Evolutionary conservation across 2,888 invertebrate genomes (phyloP).

Genomic region (Pachydiplax longipennis): DNA sequence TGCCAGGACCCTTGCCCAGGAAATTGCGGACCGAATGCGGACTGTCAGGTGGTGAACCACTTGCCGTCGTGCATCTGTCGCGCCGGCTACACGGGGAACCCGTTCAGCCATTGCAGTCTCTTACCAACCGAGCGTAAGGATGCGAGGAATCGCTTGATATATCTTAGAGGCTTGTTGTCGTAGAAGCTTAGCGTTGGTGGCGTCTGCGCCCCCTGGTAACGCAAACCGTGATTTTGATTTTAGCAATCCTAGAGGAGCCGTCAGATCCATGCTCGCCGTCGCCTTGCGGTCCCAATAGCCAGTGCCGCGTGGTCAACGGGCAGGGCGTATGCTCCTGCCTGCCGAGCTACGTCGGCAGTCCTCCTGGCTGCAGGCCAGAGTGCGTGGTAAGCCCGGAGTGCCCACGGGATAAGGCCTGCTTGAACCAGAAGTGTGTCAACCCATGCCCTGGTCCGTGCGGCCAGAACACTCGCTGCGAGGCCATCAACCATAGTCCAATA

Average conservation of each 20-base stretch:
- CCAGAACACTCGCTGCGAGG: constrained; percentile 77
- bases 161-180: neutral
- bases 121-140: constrained; percentile 54
- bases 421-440: constrained; percentile 19
- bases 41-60: constrained; percentile 85
- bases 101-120: constrained; percentile 65
- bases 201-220: neutral
- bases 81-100: constrained; percentile 77
- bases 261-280: constrained; percentile 69
- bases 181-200: neutral
- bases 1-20: constrained; percentile 88
- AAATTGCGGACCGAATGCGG: constrained; percentile 82
- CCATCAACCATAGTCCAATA: constrained; percentile 54
- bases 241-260: constrained; percentile 55
- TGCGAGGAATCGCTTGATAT: neutral
- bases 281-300: constrained; percentile 60
- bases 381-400: constrained; percentile 53
- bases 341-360: constrained; percentile 71
- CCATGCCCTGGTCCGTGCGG: constrained; percentile 69
- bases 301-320: constrained; percentile 61
- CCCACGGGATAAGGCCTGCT: constrained; percentile 51
- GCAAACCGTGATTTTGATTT: constrained; percentile 8
- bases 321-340: constrained; percentile 72
- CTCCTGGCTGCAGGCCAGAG: constrained; percentile 60
- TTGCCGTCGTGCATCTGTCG: constrained; percentile 84